A percentile compares a stretch with the other conserved stretches of the same genome.
Evolutionary conservation across 2,888 invertebrate species (phyloP).

Genomic region (Cantharis rustica): DNA sequence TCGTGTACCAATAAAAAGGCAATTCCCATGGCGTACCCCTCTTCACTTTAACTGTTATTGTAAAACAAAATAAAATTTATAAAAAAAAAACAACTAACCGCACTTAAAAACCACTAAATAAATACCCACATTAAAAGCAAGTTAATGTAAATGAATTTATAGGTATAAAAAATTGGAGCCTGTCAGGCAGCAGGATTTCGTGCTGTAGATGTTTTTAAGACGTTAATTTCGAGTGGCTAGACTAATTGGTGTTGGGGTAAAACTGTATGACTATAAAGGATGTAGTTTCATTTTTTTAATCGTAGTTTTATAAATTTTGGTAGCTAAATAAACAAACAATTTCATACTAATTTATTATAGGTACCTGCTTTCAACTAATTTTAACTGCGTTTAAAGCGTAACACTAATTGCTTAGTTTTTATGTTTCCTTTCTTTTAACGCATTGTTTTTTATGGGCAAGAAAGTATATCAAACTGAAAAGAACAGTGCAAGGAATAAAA

Average conservation of each 20-base stretch:
- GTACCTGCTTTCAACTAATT: background rate
- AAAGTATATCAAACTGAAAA: background rate
- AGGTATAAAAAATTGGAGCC: conserved; percentile 25
- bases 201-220: conserved; percentile 16
- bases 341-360: background rate
- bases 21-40: background rate
- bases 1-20: background rate
- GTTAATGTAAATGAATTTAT: conserved; percentile 26
- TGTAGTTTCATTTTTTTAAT: background rate
- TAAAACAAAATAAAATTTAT: conserved; percentile 12
- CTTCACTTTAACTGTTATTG: background rate
- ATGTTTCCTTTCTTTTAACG: background rate
- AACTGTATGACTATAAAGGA: background rate
- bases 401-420: background rate
- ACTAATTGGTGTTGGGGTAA: conserved; percentile 19
- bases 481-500: background rate
- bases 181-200: conserved; percentile 21
- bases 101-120: conserved; percentile 26
- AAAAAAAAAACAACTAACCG: conserved; percentile 12
- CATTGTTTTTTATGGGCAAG: background rate
- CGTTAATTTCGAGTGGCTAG: conserved; percentile 24
- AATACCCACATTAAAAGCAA: conserved; percentile 24
- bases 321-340: background rate
- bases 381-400: background rate
- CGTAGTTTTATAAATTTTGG: background rate